Conservation (phyloP, 2,113 vertebrate species). For the Rhizomys pruinosus region DNA sequence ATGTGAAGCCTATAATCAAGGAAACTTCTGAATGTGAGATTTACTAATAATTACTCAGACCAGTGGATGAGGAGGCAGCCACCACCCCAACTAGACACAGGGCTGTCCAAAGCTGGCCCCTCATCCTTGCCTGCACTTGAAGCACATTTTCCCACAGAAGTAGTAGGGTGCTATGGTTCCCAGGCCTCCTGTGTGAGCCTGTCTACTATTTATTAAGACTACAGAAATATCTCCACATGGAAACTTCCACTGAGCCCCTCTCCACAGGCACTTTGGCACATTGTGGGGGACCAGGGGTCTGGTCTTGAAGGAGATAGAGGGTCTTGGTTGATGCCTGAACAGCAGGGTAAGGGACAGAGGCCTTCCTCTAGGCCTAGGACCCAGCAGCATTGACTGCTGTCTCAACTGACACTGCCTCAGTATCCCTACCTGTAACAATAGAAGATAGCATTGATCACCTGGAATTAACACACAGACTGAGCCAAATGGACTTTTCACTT, state of each 20-base stretch:
- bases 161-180: neutral
- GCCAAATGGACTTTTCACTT: neutral
- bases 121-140: neutral
- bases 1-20: no score
- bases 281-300: no score
- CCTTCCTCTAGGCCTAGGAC: neutral
- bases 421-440: accelerated
- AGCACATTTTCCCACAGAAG: neutral
- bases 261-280: neutral
- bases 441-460: accelerated
- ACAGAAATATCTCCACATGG: neutral
- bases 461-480: neutral
- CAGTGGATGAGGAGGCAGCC: neutral
- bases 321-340: neutral
- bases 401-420: neutral
- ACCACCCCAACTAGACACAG: neutral
- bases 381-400: no score
- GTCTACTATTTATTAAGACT: neutral
- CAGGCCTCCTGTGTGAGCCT: neutral
- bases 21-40: neutral
- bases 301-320: neutral
- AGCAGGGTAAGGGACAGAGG: neutral
- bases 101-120: neutral
- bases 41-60: neutral
- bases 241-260: neutral